A percentile compares a stretch with the other conserved stretches of the same genome.
phyloP scores from a whole-genome alignment of 2,888 invertebrate genomes.

The Escarpia spicata region DNA sequence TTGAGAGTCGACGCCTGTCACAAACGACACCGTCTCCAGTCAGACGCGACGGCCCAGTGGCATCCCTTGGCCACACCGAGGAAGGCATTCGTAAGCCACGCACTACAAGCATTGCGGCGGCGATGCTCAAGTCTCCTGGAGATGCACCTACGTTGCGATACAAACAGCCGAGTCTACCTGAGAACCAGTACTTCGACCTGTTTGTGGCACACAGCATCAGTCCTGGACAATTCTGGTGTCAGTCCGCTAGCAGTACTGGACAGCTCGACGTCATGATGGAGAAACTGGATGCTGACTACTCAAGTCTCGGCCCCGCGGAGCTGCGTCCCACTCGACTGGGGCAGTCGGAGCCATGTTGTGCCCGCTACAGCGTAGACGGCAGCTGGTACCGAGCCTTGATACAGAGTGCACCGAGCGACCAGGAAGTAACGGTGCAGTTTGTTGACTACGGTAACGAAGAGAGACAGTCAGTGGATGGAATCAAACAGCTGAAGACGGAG shows the following conservation, averaged over 20 bases:
- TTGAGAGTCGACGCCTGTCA: neutral
- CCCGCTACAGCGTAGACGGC: conserved; percentile 50
- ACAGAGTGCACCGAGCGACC: conserved; percentile 35
- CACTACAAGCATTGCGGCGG: neutral
- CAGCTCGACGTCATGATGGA: conserved; percentile 27
- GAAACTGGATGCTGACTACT: conserved; percentile 28
- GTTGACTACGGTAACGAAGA: conserved; percentile 61
- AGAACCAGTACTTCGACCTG: conserved; percentile 13
- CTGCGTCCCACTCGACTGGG: neutral
- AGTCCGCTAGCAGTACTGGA: neutral
- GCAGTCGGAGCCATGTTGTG: conserved; percentile 40
- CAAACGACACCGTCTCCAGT: neutral
- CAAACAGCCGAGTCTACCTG: neutral
- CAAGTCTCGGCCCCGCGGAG: neutral
- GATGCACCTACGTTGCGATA: neutral
- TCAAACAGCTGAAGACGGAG: conserved; percentile 42
- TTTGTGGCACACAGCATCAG: conserved; percentile 48
- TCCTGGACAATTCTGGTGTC: conserved; percentile 44
- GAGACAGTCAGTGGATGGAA: conserved; percentile 30
- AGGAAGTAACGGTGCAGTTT: conserved; percentile 52
- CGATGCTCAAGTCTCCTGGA: neutral
- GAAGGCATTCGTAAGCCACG: neutral
- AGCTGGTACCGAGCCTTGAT: conserved; percentile 55
- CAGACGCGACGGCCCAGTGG: no score
- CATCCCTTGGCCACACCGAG: neutral